Evolutionary conservation across 2,113 vertebrate species (phyloP), one percentile per base, ranked within the genome.

Genomic region (Laticauda colubrina): DNA sequence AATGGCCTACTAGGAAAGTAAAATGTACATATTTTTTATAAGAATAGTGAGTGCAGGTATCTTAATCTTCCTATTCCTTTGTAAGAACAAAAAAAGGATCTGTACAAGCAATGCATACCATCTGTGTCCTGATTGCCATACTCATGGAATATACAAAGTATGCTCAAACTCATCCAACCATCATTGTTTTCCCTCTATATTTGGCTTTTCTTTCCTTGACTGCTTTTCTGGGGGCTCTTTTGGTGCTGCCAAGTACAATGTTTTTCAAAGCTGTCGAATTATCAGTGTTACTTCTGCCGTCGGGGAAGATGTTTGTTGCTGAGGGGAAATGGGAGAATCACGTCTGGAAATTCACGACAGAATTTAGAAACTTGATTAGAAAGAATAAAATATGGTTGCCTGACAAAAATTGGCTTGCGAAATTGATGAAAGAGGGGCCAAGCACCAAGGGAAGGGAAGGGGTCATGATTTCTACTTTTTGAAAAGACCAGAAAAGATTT

Each of bases 1-100:
- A 95, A 89, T 93, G 75, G 90, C 93, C 85, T 91, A 91, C 57
- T 29, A 92, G 64, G 90, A 95, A 95, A 81, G 91, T 54, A 94
- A 95, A 96, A 59, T 9, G 53, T 93, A 20, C 87, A 0, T 57
- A 91, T 93, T 29, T 29, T 34, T 93, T 93, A 14, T 86, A 93
- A 55, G 91, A 94, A 95, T 91, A 26, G 34, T 92, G 23, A 53
- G 85, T 48, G 69, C 43, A 29, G 45, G 94, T 94, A 94, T 93
- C 91, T 86, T 91, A 92, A 34, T 93, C 95, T 94, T 95, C 85
- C 90, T 95, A 85, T n/a, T 53, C 92, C 96, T 96, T 94, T 91
- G 91, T 93, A 96, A 94, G 93, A 94, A 95, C 69, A 96, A 96
- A 95, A 81, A 34, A 18, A 43, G 34, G 75, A 81, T 81, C 75